Conservation (phyloP, 2,888 invertebrate genomes). For the Drosophila vallismaia region DNA sequence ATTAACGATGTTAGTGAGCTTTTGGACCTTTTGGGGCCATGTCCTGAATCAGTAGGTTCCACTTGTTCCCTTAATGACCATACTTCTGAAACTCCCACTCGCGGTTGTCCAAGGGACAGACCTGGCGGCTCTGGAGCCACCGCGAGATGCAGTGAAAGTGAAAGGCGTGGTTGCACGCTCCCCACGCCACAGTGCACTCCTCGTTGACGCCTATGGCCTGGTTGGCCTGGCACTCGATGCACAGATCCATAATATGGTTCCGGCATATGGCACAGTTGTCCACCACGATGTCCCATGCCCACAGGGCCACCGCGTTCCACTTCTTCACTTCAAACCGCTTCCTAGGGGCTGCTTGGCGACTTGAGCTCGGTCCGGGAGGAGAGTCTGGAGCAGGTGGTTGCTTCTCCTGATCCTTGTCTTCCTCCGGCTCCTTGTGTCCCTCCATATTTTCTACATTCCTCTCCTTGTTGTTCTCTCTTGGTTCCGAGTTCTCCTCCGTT, state of each 20-base stretch:
- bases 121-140: neutral
- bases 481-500: too few species aligned
- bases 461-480: too few species aligned
- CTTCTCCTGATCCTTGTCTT: neutral
- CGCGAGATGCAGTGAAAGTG: neutral
- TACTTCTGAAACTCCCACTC: conserved; percentile 3
- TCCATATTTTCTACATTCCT: neutral
- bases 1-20: too few species aligned
- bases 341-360: neutral
- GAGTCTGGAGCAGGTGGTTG: neutral
- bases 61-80: neutral
- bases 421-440: neutral
- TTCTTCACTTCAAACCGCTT: neutral
- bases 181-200: conserved; percentile 6
- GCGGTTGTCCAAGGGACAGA: neutral
- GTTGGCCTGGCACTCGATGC: neutral
- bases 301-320: conserved; percentile 1
- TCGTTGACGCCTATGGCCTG: neutral
- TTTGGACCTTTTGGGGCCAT: too few species aligned
- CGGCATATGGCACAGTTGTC: neutral
- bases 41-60: too few species aligned
- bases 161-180: neutral
- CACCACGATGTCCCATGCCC: neutral
- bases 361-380: neutral
- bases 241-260: neutral